A percentile compares a stretch with the other conserved stretches of the same genome.
Conservation (phyloP, 2,888 invertebrate species). For the Chalcis sispes region DNA sequence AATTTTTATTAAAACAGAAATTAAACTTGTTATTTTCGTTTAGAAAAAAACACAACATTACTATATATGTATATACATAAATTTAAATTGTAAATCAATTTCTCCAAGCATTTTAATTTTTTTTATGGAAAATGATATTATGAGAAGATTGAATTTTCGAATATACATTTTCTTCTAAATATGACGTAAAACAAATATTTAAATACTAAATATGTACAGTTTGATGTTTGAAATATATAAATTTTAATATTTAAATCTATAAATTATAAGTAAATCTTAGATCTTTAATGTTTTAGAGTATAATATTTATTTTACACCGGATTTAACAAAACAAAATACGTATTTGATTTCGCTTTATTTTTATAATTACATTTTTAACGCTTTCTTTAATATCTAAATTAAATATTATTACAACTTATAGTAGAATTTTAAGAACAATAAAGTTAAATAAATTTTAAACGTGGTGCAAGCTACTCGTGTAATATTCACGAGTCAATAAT, state of each 20-base stretch:
- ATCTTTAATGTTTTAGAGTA: too few species aligned
- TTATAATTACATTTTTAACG: background rate
- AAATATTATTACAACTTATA: background rate
- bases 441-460: conserved; percentile 29
- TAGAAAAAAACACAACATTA: conserved; percentile 14
- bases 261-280: too few species aligned
- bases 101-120: background rate
- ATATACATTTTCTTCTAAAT: background rate
- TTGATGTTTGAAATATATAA: too few species aligned
- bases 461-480: too few species aligned
- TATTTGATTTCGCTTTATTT: conserved; percentile 4
- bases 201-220: too few species aligned
- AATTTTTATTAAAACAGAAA: conserved; percentile 11
- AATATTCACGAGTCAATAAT: too few species aligned
- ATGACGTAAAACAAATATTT: too few species aligned
- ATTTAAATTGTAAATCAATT: background rate
- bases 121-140: background rate
- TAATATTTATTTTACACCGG: too few species aligned
- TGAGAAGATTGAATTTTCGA: background rate
- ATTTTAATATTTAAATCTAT: too few species aligned
- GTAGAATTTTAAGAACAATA: background rate
- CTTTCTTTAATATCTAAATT: background rate
- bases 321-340: too few species aligned
- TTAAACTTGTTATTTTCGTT: background rate
- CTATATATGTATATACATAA: background rate